Base-by-base conservation (phyloP, 2,113 vertebrate genomes). In the Ctenodactylus gundi region DNA sequence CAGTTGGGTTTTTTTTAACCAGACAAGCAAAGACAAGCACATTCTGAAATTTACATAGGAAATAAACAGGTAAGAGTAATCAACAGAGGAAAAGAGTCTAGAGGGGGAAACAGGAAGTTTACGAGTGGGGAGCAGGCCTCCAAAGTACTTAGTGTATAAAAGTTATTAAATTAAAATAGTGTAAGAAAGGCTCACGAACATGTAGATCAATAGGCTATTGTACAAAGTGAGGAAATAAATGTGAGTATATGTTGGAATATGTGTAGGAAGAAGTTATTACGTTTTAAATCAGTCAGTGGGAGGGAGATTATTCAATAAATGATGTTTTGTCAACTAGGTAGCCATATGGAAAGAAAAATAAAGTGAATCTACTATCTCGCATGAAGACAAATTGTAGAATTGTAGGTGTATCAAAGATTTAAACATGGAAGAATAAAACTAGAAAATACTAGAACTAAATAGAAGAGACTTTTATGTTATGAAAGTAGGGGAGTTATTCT, bases 31-130 rank as follows among this genome's bases (percentile, higher is more conserved):
- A 88, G n/a, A 49, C 81, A 94, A 82, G 76, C 31, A 77, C 36
- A 73, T 67, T 80, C 44, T 75, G 20, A 90, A 64, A 23, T 90
- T 90, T 85, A 86, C 7, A 51, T 20, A 89, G 21, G 21, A 95
- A 94, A 91, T 86, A 93, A 91, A 85, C 12, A 92, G 55, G 6
- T 44, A 86, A 92, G 4, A 90, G 53, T 58, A 86, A 94, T 53
- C 2, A 21, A 34, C 27, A 12, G 20, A 31, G 46, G n/a, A 86
- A 60, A 14, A 36, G 60, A 34, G 14, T 36, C 34, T 41, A 18
- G 53, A 73, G 7, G 18, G 25, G 21, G 10, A 14, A 21, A 44
- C 68, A 44, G 13, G 85, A 67, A 77, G 90, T 7, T 36, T 72
- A 82, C 73, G 23, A 68, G 20, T 39, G 5, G 39, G 11, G 51